Base-by-base conservation (phyloP, 2,797 vertebrate genomes). In the Heliangelus exortis region DNA sequence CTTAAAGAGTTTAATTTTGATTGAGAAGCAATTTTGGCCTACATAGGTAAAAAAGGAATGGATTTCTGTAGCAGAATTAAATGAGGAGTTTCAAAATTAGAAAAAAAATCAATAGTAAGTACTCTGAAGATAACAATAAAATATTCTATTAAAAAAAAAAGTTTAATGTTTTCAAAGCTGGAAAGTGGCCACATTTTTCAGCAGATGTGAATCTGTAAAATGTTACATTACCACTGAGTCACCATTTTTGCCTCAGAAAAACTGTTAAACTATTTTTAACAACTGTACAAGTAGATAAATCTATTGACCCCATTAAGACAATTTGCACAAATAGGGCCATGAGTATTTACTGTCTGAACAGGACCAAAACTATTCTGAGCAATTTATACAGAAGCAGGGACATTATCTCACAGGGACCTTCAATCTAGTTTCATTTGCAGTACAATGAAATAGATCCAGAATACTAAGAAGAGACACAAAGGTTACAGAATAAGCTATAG, bases 221-320 rank as follows among this genome's bases (percentile, higher is more conserved):
- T 31, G 26, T 57, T 81, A 74, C 2, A 1, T 55, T 72, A 74
- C 45, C 71, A 66, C 62, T 12, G 33, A 90, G 22, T 84, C 74
- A 73, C 63, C 12, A 59, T 59, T 86, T 94, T 84, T 86, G n/a
- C 73, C 55, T 34, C 74, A 55, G 67, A 76, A 96, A 92, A 90
- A 33, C 39, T 62, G 71, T 55, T 71, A 31, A 82, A 91, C 71
- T 77, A 79, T 61, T 79, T 91, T 82, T 22, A 16, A 79, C 59
- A 61, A 55, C 65, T 86, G 25, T 63, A 84, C 34, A 33, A 53
- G 34, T 9, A 89, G 81, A 55, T 55, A 53, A 69, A 84, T 88
- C n/a, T 66, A 59, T 36, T 69, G 36, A 84, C 48, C 36, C 79
- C 47, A 71, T 71, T 23, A 63, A 29, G 76, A 58, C 34, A 78